Evolutionary conservation across 2,888 invertebrate genomes (phyloP).

Genomic region (Argyra leucocephala): DNA sequence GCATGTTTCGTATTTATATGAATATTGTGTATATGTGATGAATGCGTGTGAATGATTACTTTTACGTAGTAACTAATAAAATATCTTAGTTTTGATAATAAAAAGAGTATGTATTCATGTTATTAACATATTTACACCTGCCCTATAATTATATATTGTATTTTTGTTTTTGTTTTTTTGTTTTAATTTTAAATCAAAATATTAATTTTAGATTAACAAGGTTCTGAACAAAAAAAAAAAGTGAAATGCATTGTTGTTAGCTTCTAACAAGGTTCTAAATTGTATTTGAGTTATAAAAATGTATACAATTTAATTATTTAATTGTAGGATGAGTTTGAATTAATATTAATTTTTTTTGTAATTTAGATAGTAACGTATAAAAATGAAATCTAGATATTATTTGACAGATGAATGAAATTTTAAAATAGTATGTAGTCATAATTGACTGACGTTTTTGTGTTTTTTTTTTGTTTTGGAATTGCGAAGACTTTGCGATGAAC

Average conservation of each 20-base stretch:
- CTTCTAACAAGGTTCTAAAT: neutral
- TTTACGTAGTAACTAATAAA: neutral
- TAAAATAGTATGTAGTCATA: too few species aligned
- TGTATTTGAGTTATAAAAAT: neutral
- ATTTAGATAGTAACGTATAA: too few species aligned
- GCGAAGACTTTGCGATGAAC: too few species aligned
- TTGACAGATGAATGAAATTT: too few species aligned
- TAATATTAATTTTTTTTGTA: too few species aligned
- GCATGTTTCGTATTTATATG: neutral
- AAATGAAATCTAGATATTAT: too few species aligned
- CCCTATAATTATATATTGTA: neutral
- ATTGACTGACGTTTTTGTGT: too few species aligned
- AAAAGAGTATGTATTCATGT: neutral
- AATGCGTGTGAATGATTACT: neutral
- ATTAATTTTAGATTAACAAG: neutral
- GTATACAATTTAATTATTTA: too few species aligned
- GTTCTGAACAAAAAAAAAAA: too few species aligned
- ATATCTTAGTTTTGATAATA: neutral
- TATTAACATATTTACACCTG: slow-evolving; percentile 1
- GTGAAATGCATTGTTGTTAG: too few species aligned
- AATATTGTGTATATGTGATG: neutral
- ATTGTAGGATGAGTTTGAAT: too few species aligned
- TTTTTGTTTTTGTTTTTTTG: neutral
- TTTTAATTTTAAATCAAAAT: neutral
- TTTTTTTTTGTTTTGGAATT: too few species aligned